Base-by-base conservation (phyloP, 1,140 invertebrate species). In the Drosophila navojoa region DNA sequence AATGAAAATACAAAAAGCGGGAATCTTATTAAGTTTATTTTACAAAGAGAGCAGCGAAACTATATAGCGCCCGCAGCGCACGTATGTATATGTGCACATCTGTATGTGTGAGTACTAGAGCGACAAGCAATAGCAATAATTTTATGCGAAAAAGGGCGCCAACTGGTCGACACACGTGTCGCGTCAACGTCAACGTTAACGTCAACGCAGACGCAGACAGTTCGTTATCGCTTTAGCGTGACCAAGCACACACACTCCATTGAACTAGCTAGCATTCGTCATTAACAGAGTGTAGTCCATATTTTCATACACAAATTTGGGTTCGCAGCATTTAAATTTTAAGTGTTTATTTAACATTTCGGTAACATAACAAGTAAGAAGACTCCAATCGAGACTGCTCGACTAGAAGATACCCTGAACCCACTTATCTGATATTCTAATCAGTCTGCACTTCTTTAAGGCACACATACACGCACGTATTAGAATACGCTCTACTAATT, bases 71-170 rank as follows among this genome's bases (percentile, higher is more conserved):
- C 35, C 29, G 19, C 59, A 58, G 25, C 16, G 42, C 47, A 54
- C 10, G 50, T 59, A 27, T 13, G 50, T 59, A 27, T 13, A 25
- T 42, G 11, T 29, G 32, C 35, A 35, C 5, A 15, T 44, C n/a
- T 2, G 32, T 49, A 2, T 15, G 27, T 32, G n/a, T 16, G 27
- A 27, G 63, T 45, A 22, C 38, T 58, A 61, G 11, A 47, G 25
- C 16, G 6, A 35, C 47, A 13, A n/a, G 22, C 38, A 66, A 71
- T 70, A 71, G 55, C 44, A 67, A 76, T 87, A 87, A 87, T 87
- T 81, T 77, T 73, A 87, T 82, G 82, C 76, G 79, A 82, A 81
- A 85, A 87, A 87, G 82, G 79, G 84, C 82, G 84, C 84, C 84
- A 87, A 87, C 76, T 73, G 77, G 70, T 62, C 60, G 60, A 44